Evolutionary conservation across 2,113 vertebrate genomes (phyloP), one percentile per base, ranked within the genome.

Genomic region (Megalops atlanticus): DNA sequence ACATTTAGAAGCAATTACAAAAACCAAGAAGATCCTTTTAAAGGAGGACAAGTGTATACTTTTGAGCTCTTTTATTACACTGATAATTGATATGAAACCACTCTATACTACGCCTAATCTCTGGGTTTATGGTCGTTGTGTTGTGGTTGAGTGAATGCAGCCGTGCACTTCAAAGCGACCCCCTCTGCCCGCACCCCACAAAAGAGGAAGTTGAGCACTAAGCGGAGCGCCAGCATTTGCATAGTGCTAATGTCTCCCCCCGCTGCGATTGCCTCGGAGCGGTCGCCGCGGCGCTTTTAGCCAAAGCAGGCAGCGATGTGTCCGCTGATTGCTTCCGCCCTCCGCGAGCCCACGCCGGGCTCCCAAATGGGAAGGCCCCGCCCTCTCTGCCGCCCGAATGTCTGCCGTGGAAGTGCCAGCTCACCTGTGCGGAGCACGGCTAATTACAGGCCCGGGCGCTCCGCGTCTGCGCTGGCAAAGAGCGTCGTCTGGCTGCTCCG

Each of bases 61-160:
- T 45, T 45, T 45, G 14, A 14, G 43, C 43, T 14, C 1, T 45
- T 45, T 45, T 45, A 45, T 45, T 45, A 14, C 43, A 1, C 43
- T 45, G 43, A 45, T 45, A 45, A 45, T 45, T 45, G 43, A 45
- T 10, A 45, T 45, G 6, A 45, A 45, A 45, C n/a, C n/a, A 45
- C 7, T 45, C 43, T 45, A 14, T 6, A 6, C 43, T 45, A 45
- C 43, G 6, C 14, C 43, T 45, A 45, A 45, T 45, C 43, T 45
- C 7, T 14, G 43, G 7, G 43, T 77, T 58, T 54, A 21, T 45
- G 21, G 16, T 39, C n/a, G 31, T 77, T 12, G 21, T 77, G 31
- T 77, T 77, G 75, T 76, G 2, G 18, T 10, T 77, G 52, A 77
- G 21, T 35, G 75, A 8, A 36, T 10, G 15, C 74, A 76, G 74